phyloP scores from a whole-genome alignment of 2,113 vertebrate species.

The Mustela nigripes region DNA sequence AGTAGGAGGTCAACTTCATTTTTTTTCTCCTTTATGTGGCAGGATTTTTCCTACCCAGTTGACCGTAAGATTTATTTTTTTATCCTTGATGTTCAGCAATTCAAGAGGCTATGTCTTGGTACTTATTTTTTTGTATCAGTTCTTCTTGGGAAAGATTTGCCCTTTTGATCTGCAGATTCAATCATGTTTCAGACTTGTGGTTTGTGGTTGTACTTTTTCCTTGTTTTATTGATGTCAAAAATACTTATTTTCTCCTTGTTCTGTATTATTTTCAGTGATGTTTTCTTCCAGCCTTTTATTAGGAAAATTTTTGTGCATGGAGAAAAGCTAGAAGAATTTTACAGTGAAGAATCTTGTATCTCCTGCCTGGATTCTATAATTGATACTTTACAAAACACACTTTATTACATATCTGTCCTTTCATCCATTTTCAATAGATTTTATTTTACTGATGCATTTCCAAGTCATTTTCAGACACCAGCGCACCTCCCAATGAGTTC shows the following conservation, averaged over 20 bases:
- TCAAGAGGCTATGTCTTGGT: neutral
- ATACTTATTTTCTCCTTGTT: neutral
- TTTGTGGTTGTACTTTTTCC: neutral
- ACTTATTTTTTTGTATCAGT: neutral
- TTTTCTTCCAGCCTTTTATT: neutral
- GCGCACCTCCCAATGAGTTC: neutral
- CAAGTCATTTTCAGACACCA: neutral
- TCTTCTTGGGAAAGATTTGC: neutral
- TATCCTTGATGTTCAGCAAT: neutral
- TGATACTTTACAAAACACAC: neutral
- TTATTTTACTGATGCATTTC: neutral
- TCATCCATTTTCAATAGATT: neutral
- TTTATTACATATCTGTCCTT: neutral
- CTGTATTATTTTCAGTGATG: neutral
- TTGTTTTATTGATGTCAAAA: neutral
- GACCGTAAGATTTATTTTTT: neutral
- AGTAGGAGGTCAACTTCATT: neutral
- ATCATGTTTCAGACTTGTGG: neutral
- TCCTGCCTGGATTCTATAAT: neutral
- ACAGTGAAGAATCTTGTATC: neutral
- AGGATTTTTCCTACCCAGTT: slow-evolving; percentile 16
- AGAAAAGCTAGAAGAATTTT: neutral
- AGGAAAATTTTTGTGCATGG: neutral
- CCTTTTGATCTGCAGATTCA: neutral
- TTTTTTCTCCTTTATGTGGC: neutral